Evolutionary conservation across 2,797 vertebrate species (phyloP).

Genomic region (Coregonus suidteri): DNA sequence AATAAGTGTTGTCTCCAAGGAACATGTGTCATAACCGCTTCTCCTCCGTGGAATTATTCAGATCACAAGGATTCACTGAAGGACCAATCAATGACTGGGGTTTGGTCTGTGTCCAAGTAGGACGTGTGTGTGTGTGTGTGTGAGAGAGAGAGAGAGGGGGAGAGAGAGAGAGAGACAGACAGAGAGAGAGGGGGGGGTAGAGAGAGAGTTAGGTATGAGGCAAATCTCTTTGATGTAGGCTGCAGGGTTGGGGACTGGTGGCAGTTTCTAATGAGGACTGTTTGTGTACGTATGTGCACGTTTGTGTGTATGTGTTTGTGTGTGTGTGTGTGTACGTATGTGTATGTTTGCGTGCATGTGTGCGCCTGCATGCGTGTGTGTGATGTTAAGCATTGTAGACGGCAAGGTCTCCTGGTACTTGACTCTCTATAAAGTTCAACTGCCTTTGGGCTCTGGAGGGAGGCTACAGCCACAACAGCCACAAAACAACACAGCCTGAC

Average conservation of each 20-base stretch:
- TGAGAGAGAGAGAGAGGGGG: background rate
- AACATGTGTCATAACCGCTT: background rate
- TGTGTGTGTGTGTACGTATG: background rate
- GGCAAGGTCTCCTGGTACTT: constrained; percentile 62
- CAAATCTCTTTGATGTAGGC: constrained; percentile 56
- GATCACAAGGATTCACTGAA: background rate
- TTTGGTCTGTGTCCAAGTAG: constrained; percentile 42
- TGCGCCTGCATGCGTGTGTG: background rate
- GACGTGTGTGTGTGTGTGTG: constrained; percentile 2
- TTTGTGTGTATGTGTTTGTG: constrained; percentile 15
- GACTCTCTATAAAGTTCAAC: constrained; percentile 76
- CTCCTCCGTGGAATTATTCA: background rate
- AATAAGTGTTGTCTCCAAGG: background rate
- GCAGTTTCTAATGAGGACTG: constrained; percentile 56
- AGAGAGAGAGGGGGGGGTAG: constrained; percentile 15
- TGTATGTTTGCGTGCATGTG: background rate
- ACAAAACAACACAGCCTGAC: constrained; percentile 61
- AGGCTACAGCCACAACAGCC: constrained; percentile 31
- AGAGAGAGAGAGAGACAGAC: background rate
- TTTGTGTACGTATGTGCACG: background rate
- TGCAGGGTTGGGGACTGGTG: constrained; percentile 58
- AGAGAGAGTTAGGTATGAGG: constrained; percentile 16
- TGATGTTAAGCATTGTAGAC: constrained; percentile 49
- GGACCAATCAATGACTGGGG: constrained; percentile 40
- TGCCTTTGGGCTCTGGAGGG: constrained; percentile 67